Evolutionary conservation across 2,888 invertebrate genomes (phyloP).

Genomic region (Lithophane leautieri): DNA sequence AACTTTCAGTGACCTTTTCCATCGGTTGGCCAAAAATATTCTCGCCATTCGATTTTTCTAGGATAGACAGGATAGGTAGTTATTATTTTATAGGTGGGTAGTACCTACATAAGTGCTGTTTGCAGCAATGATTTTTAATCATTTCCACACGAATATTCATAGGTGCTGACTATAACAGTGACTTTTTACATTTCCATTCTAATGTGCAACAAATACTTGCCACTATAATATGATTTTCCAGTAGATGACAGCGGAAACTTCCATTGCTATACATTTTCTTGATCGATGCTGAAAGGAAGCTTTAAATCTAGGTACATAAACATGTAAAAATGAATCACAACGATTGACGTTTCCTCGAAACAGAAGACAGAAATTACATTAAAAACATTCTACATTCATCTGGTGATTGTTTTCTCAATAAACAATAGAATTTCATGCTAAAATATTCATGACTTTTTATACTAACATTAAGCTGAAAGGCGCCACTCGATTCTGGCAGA

Average conservation of each 20-base stretch:
- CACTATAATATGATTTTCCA: background rate
- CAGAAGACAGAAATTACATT: slow-evolving; percentile 19
- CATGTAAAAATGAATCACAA: slow-evolving; percentile 11
- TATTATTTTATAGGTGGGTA: no score
- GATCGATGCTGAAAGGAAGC: slow-evolving; percentile 26
- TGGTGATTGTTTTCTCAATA: slow-evolving; percentile 23
- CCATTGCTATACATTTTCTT: slow-evolving; percentile 12
- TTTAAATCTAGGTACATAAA: slow-evolving; percentile 32
- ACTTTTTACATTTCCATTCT: no score
- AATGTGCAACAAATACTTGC: background rate
- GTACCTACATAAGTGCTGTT: background rate
- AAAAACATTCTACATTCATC: slow-evolving; percentile 19
- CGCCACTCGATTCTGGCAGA: no score
- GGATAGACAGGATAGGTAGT: no score
- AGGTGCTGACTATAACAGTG: no score
- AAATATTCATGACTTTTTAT: slow-evolving; percentile 22
- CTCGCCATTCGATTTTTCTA: background rate
- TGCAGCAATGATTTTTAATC: background rate
- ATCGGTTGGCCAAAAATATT: background rate
- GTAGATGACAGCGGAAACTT: slow-evolving; percentile 1
- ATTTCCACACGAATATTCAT: background rate
- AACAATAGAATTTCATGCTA: slow-evolving; percentile 35
- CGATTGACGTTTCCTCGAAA: slow-evolving; percentile 38
- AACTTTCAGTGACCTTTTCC: background rate
- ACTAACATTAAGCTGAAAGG: background rate